Evolutionary conservation across 2,113 vertebrate species (phyloP), one percentile per base, ranked within the genome.

Genomic region (Lynx canadensis): DNA sequence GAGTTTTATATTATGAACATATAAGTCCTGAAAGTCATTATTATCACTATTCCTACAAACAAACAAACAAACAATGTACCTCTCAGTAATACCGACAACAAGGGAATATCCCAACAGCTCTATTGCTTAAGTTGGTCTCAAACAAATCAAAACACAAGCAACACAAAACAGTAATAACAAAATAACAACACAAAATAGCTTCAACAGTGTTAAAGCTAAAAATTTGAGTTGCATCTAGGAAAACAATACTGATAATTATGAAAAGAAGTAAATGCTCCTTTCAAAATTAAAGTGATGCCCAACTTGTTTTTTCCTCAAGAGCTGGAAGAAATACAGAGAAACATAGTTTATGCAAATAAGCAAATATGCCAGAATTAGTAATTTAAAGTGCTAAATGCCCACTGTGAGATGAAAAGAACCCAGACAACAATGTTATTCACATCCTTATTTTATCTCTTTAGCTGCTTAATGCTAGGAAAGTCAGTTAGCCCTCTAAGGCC

Each of bases 211-310:
- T n/a, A 71, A 33, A 85, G 36, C 27, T 45, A 96, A 89, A 76
- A 79, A 15, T 33, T 41, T 79, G 21, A 41, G 74, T 83, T 97
- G 21, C n/a, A 86, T 79, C 41, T 79, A 52, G 66, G 57, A 95
- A 95, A 92, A 84, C 7, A 79, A 76, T 76, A 50, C 33, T 89
- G 68, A 89, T 74, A 55, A 73, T 68, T 84, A 6, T 83, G 23
- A 90, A 93, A 76, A 87, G 33, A 88, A 91, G n/a, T 38, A 88
- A 96, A 73, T 0, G 31, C 8, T 68, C 16, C 33, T 50, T 84
- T 65, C 52, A 96, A 74, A 94, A 76, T 66, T 89, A 83, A 81
- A 94, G 60, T 91, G 33, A 86, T 57, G 25, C 4, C 85, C 88
- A 91, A 60, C 3, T 68, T 93, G 69, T 63, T 94, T 84, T 57